phyloP scores from a whole-genome alignment of 2,888 invertebrate genomes.

The Cerastis rubricosa region DNA sequence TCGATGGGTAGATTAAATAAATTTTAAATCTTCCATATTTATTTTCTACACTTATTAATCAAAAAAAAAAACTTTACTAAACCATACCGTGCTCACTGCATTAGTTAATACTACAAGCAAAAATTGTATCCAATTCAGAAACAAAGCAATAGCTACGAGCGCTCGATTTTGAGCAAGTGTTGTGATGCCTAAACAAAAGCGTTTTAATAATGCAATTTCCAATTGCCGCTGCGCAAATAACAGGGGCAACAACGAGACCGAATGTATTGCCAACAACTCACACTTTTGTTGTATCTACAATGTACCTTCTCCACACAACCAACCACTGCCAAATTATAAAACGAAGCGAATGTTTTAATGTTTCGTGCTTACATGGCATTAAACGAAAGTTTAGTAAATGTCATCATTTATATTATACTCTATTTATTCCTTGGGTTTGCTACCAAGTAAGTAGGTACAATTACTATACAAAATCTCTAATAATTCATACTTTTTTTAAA shows the following conservation, averaged over 20 bases:
- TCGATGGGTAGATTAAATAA: not conserved
- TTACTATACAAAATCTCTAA: not conserved
- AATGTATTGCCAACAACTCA: slow-evolving; percentile 75
- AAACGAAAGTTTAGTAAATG: not conserved
- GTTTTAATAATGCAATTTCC: slow-evolving; percentile 91
- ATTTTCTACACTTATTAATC: not conserved
- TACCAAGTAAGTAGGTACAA: not conserved
- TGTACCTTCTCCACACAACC: slow-evolving; percentile 49
- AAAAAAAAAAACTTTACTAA: not conserved
- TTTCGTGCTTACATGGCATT: not conserved
- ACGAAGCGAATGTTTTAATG: slow-evolving; percentile 21
- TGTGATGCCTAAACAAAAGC: slow-evolving; percentile 89
- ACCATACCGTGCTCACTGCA: slow-evolving; percentile 17
- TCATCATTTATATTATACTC: not conserved
- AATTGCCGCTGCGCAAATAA: slow-evolving; percentile 90
- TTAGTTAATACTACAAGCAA: slow-evolving; percentile 32
- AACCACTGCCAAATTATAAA: slow-evolving; percentile 50
- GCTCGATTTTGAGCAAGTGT: slow-evolving; percentile 80
- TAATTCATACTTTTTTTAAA: slow-evolving; percentile 2
- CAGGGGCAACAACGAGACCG: slow-evolving; percentile 81
- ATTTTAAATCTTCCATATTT: too few species aligned
- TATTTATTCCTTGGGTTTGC: not conserved
- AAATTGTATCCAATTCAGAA: slow-evolving; percentile 51
- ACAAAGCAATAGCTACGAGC: slow-evolving; percentile 55
- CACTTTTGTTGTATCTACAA: slow-evolving; percentile 72